phyloP scores from a whole-genome alignment of 2,797 vertebrate genomes.

The Bovichtus variegatus region DNA sequence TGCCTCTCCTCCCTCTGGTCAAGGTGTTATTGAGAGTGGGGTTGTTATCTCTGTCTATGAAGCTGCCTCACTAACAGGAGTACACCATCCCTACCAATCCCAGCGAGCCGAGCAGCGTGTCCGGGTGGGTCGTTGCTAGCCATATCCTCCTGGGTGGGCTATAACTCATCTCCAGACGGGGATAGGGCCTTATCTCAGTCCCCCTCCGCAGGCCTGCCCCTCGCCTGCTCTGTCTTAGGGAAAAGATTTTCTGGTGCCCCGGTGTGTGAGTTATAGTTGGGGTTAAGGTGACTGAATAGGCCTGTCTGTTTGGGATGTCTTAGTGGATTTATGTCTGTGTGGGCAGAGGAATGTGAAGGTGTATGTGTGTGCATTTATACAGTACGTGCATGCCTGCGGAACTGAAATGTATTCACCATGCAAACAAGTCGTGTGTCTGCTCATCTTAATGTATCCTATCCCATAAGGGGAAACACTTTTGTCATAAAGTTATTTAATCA shows the following conservation, averaged over 20 bases:
- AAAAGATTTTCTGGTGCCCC: constrained; percentile 75
- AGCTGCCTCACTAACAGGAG: constrained; percentile 63
- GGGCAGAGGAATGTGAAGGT: constrained; percentile 61
- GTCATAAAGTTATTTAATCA: constrained; percentile 81
- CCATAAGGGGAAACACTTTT: constrained; percentile 63
- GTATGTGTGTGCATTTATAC: constrained; percentile 34
- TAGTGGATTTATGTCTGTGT: constrained; percentile 68
- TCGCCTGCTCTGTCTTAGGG: constrained; percentile 70
- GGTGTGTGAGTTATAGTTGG: constrained; percentile 79
- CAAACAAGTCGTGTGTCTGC: constrained; percentile 39
- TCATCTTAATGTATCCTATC: constrained; percentile 47
- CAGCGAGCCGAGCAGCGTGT: constrained; percentile 52
- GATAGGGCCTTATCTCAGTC: constrained; percentile 79
- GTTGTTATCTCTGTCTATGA: constrained; percentile 77
- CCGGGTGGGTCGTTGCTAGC: constrained; percentile 67
- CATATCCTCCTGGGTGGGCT: constrained; percentile 81
- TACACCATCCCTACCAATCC: constrained; percentile 68
- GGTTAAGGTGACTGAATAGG: constrained; percentile 82
- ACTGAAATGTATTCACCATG: constrained; percentile 62
- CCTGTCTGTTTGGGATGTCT: constrained; percentile 76
- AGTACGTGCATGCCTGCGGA: constrained; percentile 27
- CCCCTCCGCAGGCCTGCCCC: constrained; percentile 69
- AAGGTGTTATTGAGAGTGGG: constrained; percentile 83
- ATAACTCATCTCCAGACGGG: constrained; percentile 83
- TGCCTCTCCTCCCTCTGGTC: constrained; percentile 75